phyloP scores from a whole-genome alignment of 2,113 vertebrate species.

The Antechinus flavipes region DNA sequence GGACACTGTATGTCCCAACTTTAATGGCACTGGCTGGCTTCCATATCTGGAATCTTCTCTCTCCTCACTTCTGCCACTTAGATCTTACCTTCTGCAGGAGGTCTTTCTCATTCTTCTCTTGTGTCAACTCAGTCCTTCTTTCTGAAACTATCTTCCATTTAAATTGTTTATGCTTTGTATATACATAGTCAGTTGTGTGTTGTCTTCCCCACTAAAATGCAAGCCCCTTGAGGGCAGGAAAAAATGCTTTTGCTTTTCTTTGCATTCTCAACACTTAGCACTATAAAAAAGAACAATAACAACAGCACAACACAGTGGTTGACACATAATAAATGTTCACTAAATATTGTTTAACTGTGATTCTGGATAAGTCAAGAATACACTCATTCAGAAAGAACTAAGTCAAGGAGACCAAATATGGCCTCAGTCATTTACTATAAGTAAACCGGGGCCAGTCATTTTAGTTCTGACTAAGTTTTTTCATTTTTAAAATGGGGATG shows the following conservation, averaged over 20 bases:
- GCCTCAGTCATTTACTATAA: not conserved
- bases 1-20: not conserved
- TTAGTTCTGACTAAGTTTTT: not conserved
- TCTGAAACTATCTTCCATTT: not conserved
- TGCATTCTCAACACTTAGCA: too few relatives aligned
- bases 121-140: not conserved
- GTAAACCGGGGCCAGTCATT: not conserved
- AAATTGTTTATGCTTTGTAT: not conserved
- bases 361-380: not conserved
- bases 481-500: not conserved
- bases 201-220: not conserved
- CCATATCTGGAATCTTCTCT: not conserved
- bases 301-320: not conserved
- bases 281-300: not conserved
- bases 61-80: not conserved
- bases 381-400: not conserved
- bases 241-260: not conserved
- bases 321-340: not conserved
- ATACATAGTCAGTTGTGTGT: not conserved
- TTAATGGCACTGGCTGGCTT: not conserved
- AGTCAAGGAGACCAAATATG: not conserved
- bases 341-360: not conserved
- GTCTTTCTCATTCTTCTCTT: not conserved
- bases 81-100: not conserved
- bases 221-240: not conserved